Base-by-base conservation (phyloP, 2,113 vertebrate genomes). In the Odobenus rosmarus region DNA sequence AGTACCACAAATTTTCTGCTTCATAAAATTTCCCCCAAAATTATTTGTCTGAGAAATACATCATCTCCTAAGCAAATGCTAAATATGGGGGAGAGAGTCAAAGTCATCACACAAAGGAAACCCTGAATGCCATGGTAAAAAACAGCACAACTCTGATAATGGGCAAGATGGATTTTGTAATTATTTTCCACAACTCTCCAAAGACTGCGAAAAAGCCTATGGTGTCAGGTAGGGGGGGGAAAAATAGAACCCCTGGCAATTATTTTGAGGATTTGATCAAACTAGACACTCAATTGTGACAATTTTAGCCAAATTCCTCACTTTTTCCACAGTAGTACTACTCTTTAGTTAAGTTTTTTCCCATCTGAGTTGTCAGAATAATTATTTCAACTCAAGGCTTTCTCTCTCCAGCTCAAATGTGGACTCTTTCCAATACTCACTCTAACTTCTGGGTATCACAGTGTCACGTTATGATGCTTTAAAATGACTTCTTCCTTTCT, bases 201-300 rank as follows among this genome's bases (percentile, higher is more conserved):
- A 92, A 69, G n/a, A 83, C 18, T 81, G 11, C 5, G 4, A 36
- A 49, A 84, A 86, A 62, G 0, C 0, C 10, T 10, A 13, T 1
- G 3, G 28, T 83, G 36, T 82, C 14, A 62, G 15, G 39, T 0
- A 86, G 36, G 55, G 7, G 67, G 8, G 18, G 7, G 4, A 4
- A 72, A 93, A 88, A 23, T 13, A 74, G 21, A 67, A 89, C 77
- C 0, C 4, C 33, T 4, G 94, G 71, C 6, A 74, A 67, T 82
- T 86, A 69, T 67, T 88, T n/a, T 82, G 42, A 88, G 16, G 24
- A 49, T 72, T 55, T 95, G 5, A 85, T 86, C 83, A 94, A 95
- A 80, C 19, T 33, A 67, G 26, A 95, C 24, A 86, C 13, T 71
- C n/a, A 57, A 3, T 21, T 87, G 57, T 39, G n/a, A 64, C 80